Evolutionary conservation across 2,888 invertebrate genomes (phyloP), one percentile per base, ranked within the genome.

Genomic region (Diaperis boleti): DNA sequence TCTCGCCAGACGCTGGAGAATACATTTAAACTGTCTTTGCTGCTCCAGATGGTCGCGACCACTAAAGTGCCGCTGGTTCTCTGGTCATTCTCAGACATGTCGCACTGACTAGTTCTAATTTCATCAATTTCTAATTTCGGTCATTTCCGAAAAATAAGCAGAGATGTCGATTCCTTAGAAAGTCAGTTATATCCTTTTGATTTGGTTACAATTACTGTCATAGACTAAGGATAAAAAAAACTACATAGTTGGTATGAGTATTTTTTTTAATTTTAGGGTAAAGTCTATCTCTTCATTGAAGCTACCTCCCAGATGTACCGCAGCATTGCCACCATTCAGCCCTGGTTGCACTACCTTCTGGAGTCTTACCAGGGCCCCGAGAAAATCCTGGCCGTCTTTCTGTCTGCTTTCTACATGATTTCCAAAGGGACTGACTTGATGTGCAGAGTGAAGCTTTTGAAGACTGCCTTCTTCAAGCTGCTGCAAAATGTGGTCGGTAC

Each of bases 281-380:
- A 94, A 80, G 89, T 91, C 68, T 96, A 92, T 82, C 85, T 94
- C 59, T 88, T 95, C 77, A 86, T 94, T 26, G 96, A 97, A 80
- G 88, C 91, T 10, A 82, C 89, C 0, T 94, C 94, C 0, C 96
- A 96, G 78, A 83, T 94, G 65, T 96, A 94, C 82, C 87, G 96
- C 29, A 88, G 90, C 1, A 79, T 92, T 50, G 87, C 91, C 7
- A 94, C 96, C 2, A 88, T 95, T 54, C 89, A 91, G 71, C 92
- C 94, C 1, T 97, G 96, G 96, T 79, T 94, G 52, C 88, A 88
- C 78, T 96, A 89, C 82, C 85, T 96, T 52, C 86, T 91, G 75
- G 89, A 92, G 75, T 89, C 91, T 0, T 94, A 94, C 74, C 87
- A 90, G 69, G 94, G 94, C 13, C 87, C 92, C 0, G 91, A 92